phyloP scores from a whole-genome alignment of 1,140 invertebrate species.

The Cotesia glomerata region DNA sequence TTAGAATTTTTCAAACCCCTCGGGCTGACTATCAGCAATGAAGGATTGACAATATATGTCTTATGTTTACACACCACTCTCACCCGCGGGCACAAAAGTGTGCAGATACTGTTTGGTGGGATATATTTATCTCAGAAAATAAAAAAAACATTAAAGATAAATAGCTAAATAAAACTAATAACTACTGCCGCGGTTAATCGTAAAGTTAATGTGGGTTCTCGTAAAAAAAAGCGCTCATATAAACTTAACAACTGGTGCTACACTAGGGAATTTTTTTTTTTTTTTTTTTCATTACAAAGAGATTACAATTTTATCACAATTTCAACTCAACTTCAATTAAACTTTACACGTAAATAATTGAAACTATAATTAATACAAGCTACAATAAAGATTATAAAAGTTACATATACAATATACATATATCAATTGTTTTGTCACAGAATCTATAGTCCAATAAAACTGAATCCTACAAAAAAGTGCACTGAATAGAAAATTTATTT shows the following conservation, averaged over 20 bases:
- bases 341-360: not conserved
- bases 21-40: not conserved
- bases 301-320: not conserved
- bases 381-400: no score
- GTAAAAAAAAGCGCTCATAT: conserved; percentile 32
- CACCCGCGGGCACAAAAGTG: not conserved
- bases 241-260: conserved; percentile 30
- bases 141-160: not conserved
- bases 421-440: not conserved
- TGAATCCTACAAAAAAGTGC: not conserved
- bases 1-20: not conserved
- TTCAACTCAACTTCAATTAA: not conserved
- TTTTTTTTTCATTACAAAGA: conserved; percentile 6
- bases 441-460: not conserved
- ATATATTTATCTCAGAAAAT: conserved; percentile 26
- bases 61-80: not conserved
- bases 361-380: not conserved
- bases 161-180: conserved; percentile 4
- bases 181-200: conserved; percentile 33
- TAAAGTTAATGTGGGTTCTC: conserved; percentile 29
- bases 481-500: conserved; percentile 11
- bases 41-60: not conserved
- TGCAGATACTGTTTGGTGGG: not conserved
- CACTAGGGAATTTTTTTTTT: conserved; percentile 27
- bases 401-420: no score